Conservation (phyloP, 1,140 invertebrate species). For the Sweltsa coloradensis region DNA sequence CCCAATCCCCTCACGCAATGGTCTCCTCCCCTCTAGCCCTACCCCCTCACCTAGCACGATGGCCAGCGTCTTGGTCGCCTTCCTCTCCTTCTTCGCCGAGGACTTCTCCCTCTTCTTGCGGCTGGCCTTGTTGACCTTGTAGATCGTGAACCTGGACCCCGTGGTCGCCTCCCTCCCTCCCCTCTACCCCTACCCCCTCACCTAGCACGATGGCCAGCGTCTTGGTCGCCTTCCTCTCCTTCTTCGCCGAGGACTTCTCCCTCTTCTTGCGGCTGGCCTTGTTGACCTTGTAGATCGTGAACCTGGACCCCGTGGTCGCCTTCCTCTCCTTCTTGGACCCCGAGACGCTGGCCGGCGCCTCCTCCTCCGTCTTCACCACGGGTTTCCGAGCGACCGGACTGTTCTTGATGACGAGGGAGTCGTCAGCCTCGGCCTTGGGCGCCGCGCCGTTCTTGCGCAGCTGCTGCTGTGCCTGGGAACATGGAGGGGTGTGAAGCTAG, state of each 20-base stretch:
- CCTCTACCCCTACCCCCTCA: no score
- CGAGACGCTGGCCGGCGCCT: conserved; percentile 21
- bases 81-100: conserved; percentile 88
- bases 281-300: conserved; percentile 85
- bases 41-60: conserved; percentile 97
- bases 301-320: conserved; percentile 51
- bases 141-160: conserved; percentile 75
- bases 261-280: conserved; percentile 90
- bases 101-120: conserved; percentile 90
- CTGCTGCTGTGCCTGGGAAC: conserved; percentile 3
- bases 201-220: conserved; percentile 97
- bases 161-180: conserved; percentile 44
- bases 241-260: conserved; percentile 87
- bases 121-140: conserved; percentile 87
- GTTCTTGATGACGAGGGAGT: conserved; percentile 28
- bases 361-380: conserved; percentile 28
- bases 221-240: conserved; percentile 98
- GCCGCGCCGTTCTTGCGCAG: conserved; percentile 7
- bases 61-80: conserved; percentile 98
- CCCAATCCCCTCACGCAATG: no score
- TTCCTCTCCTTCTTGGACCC: conserved; percentile 54
- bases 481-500: no score
- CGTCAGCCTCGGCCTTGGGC: conserved; percentile 21
- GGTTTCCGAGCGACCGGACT: conserved; percentile 27
- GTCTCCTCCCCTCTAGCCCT: no score